Evolutionary conservation across 1,140 invertebrate genomes (phyloP), one percentile per base, ranked within the genome.

Genomic region (Augochlora pura): DNA sequence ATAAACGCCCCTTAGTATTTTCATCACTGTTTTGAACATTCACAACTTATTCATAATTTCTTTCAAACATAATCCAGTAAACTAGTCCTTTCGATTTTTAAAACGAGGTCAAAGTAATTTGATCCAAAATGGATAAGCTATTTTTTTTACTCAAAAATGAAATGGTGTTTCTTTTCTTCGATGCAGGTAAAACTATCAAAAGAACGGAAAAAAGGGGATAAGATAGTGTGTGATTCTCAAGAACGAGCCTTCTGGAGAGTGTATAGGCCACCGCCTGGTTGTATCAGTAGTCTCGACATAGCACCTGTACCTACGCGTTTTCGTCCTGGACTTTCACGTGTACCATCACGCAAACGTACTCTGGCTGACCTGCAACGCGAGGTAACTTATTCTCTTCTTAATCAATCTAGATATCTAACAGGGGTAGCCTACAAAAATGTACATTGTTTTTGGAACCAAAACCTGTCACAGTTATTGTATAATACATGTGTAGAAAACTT

Each of bases 231-330:
- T 77, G 98, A 99, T 91, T 98, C 97, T 83, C 98, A 99, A 92
- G 98, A 99, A 91, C 95, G 98, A 83, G 98, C 98, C 25, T 99
- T 98, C 93, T 99, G 98, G 98, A 95, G 98, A 82, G 97, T 99
- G 49, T 97, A 99, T 88, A 94, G 98, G 86, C 98, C 98, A 81
- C 97, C 98, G 76, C 98, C 97, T 60, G 97, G 97, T 79, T 96
- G 96, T 89, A 94, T 95, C 52, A 97, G 96, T 87, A 96, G 96
- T 77, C 94, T 98, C 76, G 97, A 98, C 92, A 95, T 96, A 68
- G 96, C 97, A 84, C 97, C 97, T 27, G 95, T 98, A 84, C 96
- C 96, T 21, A 95, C 95, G 78, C 94, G 96, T 71, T 95, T 95
- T 84, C 94, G 96, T 54, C 95, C 95, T 80, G 95, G 95, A 66